A percentile compares a stretch with the other conserved stretches of the same genome.
phyloP scores from a whole-genome alignment of 2,113 vertebrate genomes.

The Rhineura floridana region DNA sequence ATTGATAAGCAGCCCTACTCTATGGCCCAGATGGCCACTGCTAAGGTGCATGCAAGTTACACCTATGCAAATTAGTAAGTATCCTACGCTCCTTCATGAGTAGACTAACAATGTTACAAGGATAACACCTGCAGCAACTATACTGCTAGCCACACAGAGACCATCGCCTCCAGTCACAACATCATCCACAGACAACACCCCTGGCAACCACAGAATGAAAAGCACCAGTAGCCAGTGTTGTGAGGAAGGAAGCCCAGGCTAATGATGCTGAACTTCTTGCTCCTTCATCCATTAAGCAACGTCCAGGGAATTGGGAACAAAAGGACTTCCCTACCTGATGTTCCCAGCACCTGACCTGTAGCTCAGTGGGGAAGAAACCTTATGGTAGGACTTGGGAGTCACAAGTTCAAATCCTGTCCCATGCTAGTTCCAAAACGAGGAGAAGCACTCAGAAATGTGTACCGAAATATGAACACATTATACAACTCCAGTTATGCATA shows the following conservation, averaged over 20 bases:
- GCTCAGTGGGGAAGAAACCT: neutral
- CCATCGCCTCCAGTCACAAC: neutral
- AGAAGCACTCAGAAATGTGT: neutral
- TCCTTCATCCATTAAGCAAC: neutral
- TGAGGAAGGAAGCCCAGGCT: neutral
- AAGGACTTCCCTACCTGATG: neutral
- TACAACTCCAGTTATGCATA: neutral
- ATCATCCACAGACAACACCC: neutral
- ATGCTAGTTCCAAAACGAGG: neutral
- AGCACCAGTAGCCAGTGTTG: neutral
- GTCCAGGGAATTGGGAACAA: neutral
- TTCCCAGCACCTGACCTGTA: neutral
- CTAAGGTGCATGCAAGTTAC: neutral
- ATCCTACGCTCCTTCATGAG: slow-evolving; percentile 4
- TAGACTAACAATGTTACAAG: neutral
- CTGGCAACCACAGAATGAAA: slow-evolving; percentile 3
- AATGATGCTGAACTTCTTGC: neutral
- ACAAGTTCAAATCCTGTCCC: neutral
- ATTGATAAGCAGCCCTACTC: neutral
- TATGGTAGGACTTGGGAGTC: too few species aligned
- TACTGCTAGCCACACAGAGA: neutral
- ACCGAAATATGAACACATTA: neutral
- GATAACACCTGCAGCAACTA: neutral
- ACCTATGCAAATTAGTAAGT: neutral
- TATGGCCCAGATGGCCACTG: neutral